Evolutionary conservation across 1,140 invertebrate genomes (phyloP), one percentile per base, ranked within the genome.

Genomic region (Stratiolaelaps scimitus): DNA sequence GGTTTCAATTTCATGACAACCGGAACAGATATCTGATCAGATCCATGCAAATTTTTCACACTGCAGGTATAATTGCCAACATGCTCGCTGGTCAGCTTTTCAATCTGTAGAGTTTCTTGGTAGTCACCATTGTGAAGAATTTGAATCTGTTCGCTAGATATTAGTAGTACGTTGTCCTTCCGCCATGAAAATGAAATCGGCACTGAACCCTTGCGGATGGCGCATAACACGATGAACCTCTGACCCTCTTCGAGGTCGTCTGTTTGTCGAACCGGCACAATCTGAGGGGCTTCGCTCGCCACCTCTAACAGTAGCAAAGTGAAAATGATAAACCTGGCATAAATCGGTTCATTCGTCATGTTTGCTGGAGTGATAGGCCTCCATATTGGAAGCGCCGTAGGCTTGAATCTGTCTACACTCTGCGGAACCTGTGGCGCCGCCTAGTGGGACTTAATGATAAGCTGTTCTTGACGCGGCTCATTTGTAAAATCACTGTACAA

Each of bases 51-150:
- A 66, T 72, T 72, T 20, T 69, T 34, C 26, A 70, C 72, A 45
- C 67, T 67, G 46, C 72, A 72, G n/a, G 70, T 71, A 64, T 72
- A 72, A 56, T 69, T 65, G 43, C 71, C 72, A 53, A 65, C 68
- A 48, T 72, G 68, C 23, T 67, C 64, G 4, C 73, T 73, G 43
- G 69, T 72, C 29, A 76, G 74, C 64, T 72, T 71, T 47, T 72
- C 71, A 40, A 80, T 77, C 29, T 74, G 74, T 48, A 80, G 45
- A 28, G 28, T 48, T n/a, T 65, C 56, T 64, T 68, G 26, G 26
- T 68, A 48, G 34, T 68, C 66, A 44, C 43, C 34, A 20, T 34
- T 29, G 28, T 68, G 65, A 13, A 68, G 26, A 29, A 43, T 69
- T 28, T 40, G 29, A 29, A 47, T 40, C 7, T 28, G 7, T 19